Evolutionary conservation across 2,797 vertebrate genomes (phyloP).

Genomic region (Trachurus trachurus): DNA sequence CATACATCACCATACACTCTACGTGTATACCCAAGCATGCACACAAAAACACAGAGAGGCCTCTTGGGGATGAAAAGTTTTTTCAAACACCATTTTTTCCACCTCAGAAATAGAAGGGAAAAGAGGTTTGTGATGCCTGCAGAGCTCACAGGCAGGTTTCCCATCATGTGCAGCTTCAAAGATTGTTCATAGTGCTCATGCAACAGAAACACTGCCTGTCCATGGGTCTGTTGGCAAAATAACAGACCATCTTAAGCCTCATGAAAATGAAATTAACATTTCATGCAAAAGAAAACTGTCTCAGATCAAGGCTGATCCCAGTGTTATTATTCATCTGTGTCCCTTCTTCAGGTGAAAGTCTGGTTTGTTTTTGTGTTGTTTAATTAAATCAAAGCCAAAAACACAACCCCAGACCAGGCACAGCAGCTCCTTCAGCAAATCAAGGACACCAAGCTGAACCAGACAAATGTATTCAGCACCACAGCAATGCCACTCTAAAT

Average conservation of each 20-base stretch:
- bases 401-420: conserved; percentile 9
- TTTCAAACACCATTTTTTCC: conserved; percentile 25
- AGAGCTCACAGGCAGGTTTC: conserved; percentile 44
- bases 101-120: conserved; percentile 37
- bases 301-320: not conserved
- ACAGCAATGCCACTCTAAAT: conserved; percentile 18
- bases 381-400: conserved; percentile 11
- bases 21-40: not conserved
- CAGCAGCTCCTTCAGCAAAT: conserved; percentile 34
- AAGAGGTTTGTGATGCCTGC: conserved; percentile 35
- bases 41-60: conserved; percentile 16
- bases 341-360: conserved; percentile 15
- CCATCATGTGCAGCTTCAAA: conserved; percentile 66
- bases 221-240: conserved; percentile 15
- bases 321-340: not conserved
- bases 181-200: conserved; percentile 21
- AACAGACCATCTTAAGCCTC: conserved; percentile 22
- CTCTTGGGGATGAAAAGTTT: conserved; percentile 27
- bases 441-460: conserved; percentile 17
- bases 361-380: not conserved
- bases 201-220: conserved; percentile 27
- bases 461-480: conserved; percentile 31
- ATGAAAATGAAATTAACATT: conserved; percentile 12
- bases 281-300: conserved; percentile 10
- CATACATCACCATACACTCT: conserved; percentile 27